Percentiles rank a stretch among this genome's conserved stretches.
These are phyloP conservation scores for Exephanes ischioxanthus DNA, from an alignment of 2,888 invertebrate genomes.

Conservation along the genomic window DNA sequence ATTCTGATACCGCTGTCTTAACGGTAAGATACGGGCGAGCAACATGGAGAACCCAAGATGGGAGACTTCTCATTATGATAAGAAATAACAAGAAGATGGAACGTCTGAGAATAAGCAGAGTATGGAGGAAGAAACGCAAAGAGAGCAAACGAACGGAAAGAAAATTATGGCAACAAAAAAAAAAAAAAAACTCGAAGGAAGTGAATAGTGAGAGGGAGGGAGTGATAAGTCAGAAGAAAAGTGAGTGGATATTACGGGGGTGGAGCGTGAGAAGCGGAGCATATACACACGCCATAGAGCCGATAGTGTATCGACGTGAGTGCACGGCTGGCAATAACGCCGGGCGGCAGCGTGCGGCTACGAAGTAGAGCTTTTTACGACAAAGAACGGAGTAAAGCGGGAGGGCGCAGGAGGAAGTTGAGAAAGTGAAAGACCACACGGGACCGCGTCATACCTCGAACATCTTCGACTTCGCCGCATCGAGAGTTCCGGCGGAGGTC, in stretches of 20 bases:
- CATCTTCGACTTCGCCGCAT: slow-evolving; percentile 35
- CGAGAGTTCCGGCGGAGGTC: not conserved
- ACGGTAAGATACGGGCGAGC: slow-evolving; percentile 6
- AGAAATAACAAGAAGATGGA: slow-evolving; percentile 35
- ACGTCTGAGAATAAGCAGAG: slow-evolving; percentile 32
- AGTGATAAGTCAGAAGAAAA: slow-evolving; percentile 36
- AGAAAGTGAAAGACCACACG: slow-evolving; percentile 23
- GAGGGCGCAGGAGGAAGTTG: slow-evolving; percentile 24
- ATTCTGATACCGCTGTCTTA: not conserved
- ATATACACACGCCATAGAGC: slow-evolving; percentile 61
- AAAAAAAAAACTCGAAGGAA: not conserved
- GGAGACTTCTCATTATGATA: slow-evolving; percentile 9
- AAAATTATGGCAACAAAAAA: not conserved
- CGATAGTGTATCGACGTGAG: slow-evolving; percentile 63
- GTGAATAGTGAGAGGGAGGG: not conserved
- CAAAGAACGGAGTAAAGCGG: slow-evolving; percentile 31
- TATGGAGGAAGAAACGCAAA: slow-evolving; percentile 3
- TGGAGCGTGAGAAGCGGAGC: slow-evolving; percentile 59
- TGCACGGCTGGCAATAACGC: slow-evolving; percentile 66
- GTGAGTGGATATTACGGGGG: slow-evolving; percentile 64
- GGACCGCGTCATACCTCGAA: slow-evolving; percentile 22
- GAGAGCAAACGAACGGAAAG: not conserved
- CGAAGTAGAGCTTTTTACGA: slow-evolving; percentile 67
- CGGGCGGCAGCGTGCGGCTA: slow-evolving; percentile 49
- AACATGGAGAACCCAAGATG: not conserved